A percentile compares a stretch with the other conserved stretches of the same genome.
phyloP scores from a whole-genome alignment of 2,797 vertebrate genomes.

The Pipistrellus nathusii region DNA sequence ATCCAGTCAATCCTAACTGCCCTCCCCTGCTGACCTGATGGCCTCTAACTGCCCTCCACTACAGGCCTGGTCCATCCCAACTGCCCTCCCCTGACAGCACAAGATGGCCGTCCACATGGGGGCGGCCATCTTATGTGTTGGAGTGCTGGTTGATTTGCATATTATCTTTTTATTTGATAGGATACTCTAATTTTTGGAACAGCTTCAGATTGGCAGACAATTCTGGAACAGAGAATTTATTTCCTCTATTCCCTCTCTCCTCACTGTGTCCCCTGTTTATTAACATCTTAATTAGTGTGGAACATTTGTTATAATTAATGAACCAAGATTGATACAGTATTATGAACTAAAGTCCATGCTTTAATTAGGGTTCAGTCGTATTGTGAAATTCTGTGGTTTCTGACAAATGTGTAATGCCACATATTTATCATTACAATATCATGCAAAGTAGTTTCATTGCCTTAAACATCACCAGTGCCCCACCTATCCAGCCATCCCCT shows the following conservation, averaged over 20 bases:
- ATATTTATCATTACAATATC: neutral
- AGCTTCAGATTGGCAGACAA: neutral
- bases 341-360: neutral
- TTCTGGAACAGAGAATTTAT: neutral
- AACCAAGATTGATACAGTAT: neutral
- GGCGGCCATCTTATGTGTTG: no score
- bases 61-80: no score
- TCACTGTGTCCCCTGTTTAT: neutral
- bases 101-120: no score
- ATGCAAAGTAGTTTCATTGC: neutral
- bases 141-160: no score
- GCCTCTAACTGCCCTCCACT: no score
- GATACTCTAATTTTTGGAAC: neutral
- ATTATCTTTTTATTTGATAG: no score
- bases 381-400: neutral
- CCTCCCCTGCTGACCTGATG: no score
- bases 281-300: neutral
- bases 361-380: neutral
- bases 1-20: no score
- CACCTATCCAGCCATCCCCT: neutral
- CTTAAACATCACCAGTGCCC: neutral
- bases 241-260: rapidly evolving
- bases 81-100: no score
- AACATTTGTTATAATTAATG: neutral
- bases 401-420: neutral